Base-by-base conservation (phyloP, 92 coral and sea anemone genomes). In the Phymanthus crucifer region DNA sequence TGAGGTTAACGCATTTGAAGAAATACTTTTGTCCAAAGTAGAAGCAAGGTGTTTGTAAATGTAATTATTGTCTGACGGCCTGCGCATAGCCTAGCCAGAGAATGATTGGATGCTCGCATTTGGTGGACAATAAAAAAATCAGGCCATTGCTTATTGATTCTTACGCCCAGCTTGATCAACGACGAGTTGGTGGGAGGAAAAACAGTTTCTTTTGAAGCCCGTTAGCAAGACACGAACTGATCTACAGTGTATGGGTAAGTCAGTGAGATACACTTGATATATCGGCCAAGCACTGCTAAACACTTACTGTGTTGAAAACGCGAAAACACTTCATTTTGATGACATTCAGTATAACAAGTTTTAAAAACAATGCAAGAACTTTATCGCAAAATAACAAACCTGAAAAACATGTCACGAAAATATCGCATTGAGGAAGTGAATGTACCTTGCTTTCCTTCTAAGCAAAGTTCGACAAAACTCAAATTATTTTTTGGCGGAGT, bases 61-160 rank as follows among this genome's bases (percentile, higher is more conserved):
- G 68, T 61, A 27, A 61, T 61, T 61, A 61, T 24, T 61, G 34
- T 29, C 18, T 33, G 34, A 34, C 68, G 34, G 68, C 17, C 29
- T 2, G n/a, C 27, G 64, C 64, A 14, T 61, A 23, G 8, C 32
- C 66, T 9, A 17, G 7, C 21, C 29, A n/a, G 24, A 8, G 0
- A 23, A 8, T 57, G 66, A 57, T 57, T 57, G 66, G 68, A 11
- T 3, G 18, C 3, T 61, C 13, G 11, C 10, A 29, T 29, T 24
- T 27, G 34, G 10, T 61, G 26, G 68, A 61, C 68, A 61, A 21
- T 54, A 4, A 24, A 61, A 57, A 61, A 61, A 54, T 12, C 32
- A 61, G 34, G 68, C 68, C 26, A 33, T 61, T 34, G 68, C 34
- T 61, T 61, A 61, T 61, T 61, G 68, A 61, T 61, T 61, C 29